Evolutionary conservation across 2,888 invertebrate genomes (phyloP).

Genomic region (Tortrix viridana): DNA sequence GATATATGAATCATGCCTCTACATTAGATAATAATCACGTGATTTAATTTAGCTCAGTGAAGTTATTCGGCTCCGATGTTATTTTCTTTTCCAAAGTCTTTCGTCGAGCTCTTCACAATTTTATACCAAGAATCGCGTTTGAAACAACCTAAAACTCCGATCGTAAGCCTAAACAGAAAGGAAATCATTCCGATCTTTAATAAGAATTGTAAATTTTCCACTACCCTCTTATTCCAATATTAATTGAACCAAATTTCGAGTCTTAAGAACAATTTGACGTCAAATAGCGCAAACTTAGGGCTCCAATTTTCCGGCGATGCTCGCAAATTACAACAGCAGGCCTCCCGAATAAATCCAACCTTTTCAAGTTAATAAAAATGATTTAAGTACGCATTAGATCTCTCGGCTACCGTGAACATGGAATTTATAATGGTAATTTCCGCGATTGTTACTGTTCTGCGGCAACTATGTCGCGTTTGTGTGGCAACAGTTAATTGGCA

Average conservation of each 20-base stretch:
- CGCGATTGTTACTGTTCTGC: conserved; percentile 57
- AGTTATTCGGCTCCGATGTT: too few species aligned
- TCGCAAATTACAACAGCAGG: conserved; percentile 68
- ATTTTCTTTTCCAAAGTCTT: too few species aligned
- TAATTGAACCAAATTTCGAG: conserved; percentile 25
- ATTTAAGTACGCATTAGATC: conserved; percentile 79
- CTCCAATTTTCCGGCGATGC: conserved; percentile 59
- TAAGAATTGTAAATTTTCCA: conserved; percentile 35
- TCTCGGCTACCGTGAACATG: conserved; percentile 67
- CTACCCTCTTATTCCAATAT: conserved; percentile 29
- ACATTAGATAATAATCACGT: too few species aligned
- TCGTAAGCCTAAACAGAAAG: conserved; percentile 4
- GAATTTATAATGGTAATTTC: conserved; percentile 74
- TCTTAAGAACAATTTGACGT: conserved; percentile 36
- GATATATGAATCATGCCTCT: too few species aligned
- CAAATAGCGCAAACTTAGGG: conserved; percentile 43
- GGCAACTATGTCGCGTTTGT: conserved; percentile 17
- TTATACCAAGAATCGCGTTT: conserved; percentile 5
- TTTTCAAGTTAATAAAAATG: conserved; percentile 82
- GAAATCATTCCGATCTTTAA: conserved; percentile 19
- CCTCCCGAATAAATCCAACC: conserved; percentile 73
- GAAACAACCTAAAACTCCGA: conserved; percentile 7
- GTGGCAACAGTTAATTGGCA: conserved; percentile 25
- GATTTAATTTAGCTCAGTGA: too few species aligned
- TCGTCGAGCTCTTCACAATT: too few species aligned